Evolutionary conservation across 1,140 invertebrate species (phyloP), one percentile per base, ranked within the genome.

Genomic region (Monomorium pharaonis): DNA sequence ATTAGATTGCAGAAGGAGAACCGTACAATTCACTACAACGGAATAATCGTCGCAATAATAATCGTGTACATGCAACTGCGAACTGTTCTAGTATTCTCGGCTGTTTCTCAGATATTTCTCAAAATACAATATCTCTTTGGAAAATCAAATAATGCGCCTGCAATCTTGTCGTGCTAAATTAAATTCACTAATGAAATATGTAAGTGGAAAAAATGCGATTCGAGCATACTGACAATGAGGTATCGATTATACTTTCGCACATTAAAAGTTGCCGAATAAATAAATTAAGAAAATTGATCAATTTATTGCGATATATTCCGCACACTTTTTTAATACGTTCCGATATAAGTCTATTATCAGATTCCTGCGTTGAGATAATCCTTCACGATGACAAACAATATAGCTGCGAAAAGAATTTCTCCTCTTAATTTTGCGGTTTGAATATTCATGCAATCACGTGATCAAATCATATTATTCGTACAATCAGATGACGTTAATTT

Each of bases 401-500:
- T 42, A 33, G 10, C 9, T 3, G 5, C 16, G 12, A 6, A 44
- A 80, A 54, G 24, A 69, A 42, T 37, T 56, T 27, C 14, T 27
- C 9, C 47, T 54, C 33, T 54, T 24, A 30, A 56, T 69, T 27
- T 51, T 4, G 10, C 30, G 49, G 5, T 69, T 58, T 80, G 63
- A 80, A 69, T 80, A 80, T 80, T 80, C 63, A 80, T 69, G 9
- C 30, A 67, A 80, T 67, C 30, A 42, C 37, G 21, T 30, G 62
- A 67, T 80, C 16, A 16, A 27, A 51, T 51, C 24, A 27, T 21
- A 33, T 75, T 75, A 75, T 75, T 75, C 27, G 33, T 75, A 42
- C 33, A 42, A 75, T 75, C 72, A 75, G 21, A 37, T 12, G 33
- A 80, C 21, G 33, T 24, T 80, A 80, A 80, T 80, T 54, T 24